Conservation (phyloP, 2,888 invertebrate genomes). For the Masnerella sp. region DNA sequence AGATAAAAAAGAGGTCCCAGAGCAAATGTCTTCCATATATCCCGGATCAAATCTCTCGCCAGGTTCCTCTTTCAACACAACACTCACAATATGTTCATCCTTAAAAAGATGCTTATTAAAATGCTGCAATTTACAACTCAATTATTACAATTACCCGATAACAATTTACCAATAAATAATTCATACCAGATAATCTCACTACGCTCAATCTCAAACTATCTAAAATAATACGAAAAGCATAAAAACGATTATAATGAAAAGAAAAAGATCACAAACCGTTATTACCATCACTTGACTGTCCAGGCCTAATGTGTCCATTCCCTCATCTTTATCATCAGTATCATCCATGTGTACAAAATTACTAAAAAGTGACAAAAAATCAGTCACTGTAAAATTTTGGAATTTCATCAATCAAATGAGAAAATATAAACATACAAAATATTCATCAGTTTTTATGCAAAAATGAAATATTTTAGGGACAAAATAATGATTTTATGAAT, state of each 20-base stretch:
- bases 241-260: constrained; percentile 11
- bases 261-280: constrained; percentile 62
- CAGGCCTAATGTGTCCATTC: constrained; percentile 70
- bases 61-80: constrained; percentile 74
- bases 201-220: constrained; percentile 3
- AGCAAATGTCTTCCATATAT: constrained; percentile 76
- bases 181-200: too few species aligned
- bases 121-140: too few species aligned
- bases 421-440: too few species aligned
- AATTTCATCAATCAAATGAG: too few species aligned
- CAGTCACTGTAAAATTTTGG: too few species aligned
- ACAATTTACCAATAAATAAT: too few species aligned
- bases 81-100: constrained; percentile 75
- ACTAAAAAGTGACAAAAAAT: not conserved
- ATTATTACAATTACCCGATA: constrained; percentile 55
- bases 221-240: constrained; percentile 19
- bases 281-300: constrained; percentile 74
- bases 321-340: constrained; percentile 70
- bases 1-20: constrained; percentile 68
- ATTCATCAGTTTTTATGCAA: too few species aligned
- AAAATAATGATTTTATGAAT: not conserved
- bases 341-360: constrained; percentile 66
- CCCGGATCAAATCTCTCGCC: constrained; percentile 71
- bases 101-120: too few species aligned
- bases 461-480: too few species aligned